Evolutionary conservation across 2,113 vertebrate species (phyloP), one percentile per base, ranked within the genome.

Genomic region (Ptilorrhoa leucosticta): DNA sequence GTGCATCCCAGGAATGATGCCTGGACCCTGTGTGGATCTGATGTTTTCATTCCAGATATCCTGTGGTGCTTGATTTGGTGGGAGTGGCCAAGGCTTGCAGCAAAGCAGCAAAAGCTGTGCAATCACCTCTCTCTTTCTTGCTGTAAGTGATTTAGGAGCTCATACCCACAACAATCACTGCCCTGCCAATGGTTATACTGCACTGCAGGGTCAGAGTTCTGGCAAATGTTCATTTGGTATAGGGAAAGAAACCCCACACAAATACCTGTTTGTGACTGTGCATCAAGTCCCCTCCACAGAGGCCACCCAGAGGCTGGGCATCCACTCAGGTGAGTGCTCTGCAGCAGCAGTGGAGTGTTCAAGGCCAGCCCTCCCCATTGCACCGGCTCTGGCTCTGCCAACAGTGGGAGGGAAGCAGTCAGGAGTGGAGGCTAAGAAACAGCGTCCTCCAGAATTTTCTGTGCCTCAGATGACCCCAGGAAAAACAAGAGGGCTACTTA

Each of bases 381-480:
- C 0, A 0, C 10, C 0, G 0, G 40, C 56, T 69, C 35, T 35
- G 10, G 23, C 63, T 42, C 35, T 71, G 56, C 30, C 8, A 2
- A 30, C 24, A 28, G 30, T 22, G 35, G 4, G 31, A 76, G 28
- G 39, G 45, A 92, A 71, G 68, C 4, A 13, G 4, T 56, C 1
- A 6, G 35, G n/a, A 75, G 31, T 1, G 0, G 27, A 90, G 40
- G 28, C 37, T 39, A 33, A 72, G 40, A 31, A 85, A 83, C 31
- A 90, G 17, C 39, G 44, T 83, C 44, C 33, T 90, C 30, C 57
- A 72, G 68, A 56, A 31, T 51, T 88, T 72, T 58, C 48, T 64
- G 66, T 72, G 33, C 33, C 22, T 17, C 13, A 10, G 47, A 33
- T 2, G 2, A 58, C 30, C 4, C 17, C 7, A 4, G n/a, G 39